A percentile compares a stretch with the other conserved stretches of the same genome.
These are phyloP conservation scores for Seriola aureovittata DNA, from an alignment of 2,113 vertebrate species.

Conservation along the genomic window DNA sequence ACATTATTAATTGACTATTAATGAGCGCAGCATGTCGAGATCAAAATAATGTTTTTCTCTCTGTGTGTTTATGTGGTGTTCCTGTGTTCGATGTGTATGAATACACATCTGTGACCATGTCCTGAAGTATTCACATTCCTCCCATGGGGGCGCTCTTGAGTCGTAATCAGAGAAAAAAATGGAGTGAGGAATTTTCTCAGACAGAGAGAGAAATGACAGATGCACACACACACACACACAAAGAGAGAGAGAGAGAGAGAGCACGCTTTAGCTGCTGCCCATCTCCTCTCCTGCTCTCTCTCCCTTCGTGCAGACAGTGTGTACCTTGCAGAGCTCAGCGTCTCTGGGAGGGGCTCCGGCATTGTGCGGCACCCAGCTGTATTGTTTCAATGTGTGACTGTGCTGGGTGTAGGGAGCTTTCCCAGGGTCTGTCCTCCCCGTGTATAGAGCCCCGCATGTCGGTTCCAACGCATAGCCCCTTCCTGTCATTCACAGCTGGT, in stretches of 20 bases:
- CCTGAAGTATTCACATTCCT: slow-evolving; percentile 44
- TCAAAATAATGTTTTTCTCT: background rate
- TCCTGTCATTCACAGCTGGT: slow-evolving; percentile 85
- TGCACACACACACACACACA: slow-evolving; percentile 36
- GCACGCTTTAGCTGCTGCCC: background rate
- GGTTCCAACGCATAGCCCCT: slow-evolving; percentile 66
- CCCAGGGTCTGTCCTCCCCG: slow-evolving; percentile 76
- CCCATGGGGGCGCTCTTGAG: slow-evolving; percentile 83
- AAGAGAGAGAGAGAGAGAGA: slow-evolving; percentile 18
- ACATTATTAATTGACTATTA: slow-evolving; percentile 12
- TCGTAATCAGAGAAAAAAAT: slow-evolving; percentile 48
- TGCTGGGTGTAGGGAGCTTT: slow-evolving; percentile 64
- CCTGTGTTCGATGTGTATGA: background rate
- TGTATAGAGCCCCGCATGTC: slow-evolving; percentile 33
- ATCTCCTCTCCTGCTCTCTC: background rate
- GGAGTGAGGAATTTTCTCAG: slow-evolving; percentile 39
- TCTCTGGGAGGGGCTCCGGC: slow-evolving; percentile 57
- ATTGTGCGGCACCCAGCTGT: slow-evolving; percentile 60
- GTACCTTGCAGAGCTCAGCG: slow-evolving; percentile 19
- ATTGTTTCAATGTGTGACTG: slow-evolving; percentile 75
- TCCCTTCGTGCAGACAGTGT: background rate
- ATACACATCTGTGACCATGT: background rate
- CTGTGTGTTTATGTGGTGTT: background rate
- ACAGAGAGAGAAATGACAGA: slow-evolving; percentile 53
- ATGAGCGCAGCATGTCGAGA: slow-evolving; percentile 11